Base-by-base conservation (phyloP, 2,888 invertebrate species). In the Ormyrus rosae region DNA sequence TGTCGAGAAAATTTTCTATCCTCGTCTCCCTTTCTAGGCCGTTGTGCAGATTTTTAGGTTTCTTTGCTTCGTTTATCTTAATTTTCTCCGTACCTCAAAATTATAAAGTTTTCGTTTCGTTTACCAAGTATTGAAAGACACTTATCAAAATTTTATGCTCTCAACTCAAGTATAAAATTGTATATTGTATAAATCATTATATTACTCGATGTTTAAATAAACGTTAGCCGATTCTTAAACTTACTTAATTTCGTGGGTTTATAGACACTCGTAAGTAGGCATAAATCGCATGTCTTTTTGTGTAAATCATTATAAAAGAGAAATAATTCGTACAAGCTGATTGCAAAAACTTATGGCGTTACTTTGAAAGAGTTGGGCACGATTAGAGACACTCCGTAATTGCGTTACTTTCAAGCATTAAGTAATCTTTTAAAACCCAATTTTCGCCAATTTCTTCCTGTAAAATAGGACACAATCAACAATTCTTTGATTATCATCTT, bases 1-100 rank as follows among this genome's bases (percentile, higher is more conserved):
- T 13, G 9, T 75, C 69, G 19, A 74, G 45, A 63, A 53, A 56
- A 50, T 68, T 45, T 69, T 63, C 51, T 60, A 46, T 80, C 60
- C 69, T 77, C 56, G 72, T 69, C 70, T 76, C 55, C 71, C 65
- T 79, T 79, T 76, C 80, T 82, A 82, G 82, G 82, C 82, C 82
- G 82, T 77, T 72, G 13, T 76, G 34, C 76, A 69, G 45, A 34
- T 80, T 34, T 34, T 76, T 68, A 63, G 65, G 46, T 80, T 19
- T 76, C 51, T 71, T 68, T 71, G 10, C 19, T 53, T 72, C 34
- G 19, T 72, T 75, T 60, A 19, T n/a, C 51, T 67, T 67, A 34
- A 45, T 61, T 53, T 19, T 11, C 34, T 51, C 58, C 67, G 34
- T 50, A 48, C 19, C 46, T 48, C 13, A 56, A 34, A 34, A 74